Conservation (phyloP, 53 echinoderm and acorn worm genomes). For the Antedon mediterranea region DNA sequence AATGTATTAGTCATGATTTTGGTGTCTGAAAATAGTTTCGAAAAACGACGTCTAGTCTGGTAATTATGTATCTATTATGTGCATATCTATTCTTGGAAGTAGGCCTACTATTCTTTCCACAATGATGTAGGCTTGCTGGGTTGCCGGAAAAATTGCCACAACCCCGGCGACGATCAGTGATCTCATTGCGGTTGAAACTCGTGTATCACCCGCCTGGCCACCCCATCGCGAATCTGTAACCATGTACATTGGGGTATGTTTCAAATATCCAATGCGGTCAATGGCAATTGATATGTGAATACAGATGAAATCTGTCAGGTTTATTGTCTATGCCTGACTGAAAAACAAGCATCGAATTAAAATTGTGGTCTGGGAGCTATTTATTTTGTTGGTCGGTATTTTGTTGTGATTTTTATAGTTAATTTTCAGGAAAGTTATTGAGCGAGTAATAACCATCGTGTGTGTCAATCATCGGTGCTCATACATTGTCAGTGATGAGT, state of each 20-base stretch:
- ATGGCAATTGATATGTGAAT: neutral
- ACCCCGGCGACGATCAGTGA: neutral
- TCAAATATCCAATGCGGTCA: neutral
- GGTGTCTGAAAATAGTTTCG: neutral
- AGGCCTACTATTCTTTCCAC: neutral
- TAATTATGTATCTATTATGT: too few relatives aligned
- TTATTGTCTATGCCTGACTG: neutral
- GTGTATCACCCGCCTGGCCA: neutral
- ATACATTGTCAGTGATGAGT: neutral
- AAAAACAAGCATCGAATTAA: neutral
- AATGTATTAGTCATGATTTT: neutral
- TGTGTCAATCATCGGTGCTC: neutral
- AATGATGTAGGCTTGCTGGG: neutral
- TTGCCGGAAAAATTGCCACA: neutral
- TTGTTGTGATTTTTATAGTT: neutral
- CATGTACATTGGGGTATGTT: neutral
- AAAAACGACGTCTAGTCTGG: neutral
- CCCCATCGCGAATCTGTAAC: neutral
- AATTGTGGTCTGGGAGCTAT: neutral
- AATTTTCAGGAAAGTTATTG: neutral
- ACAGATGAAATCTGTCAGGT: neutral
- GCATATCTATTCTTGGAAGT: neutral
- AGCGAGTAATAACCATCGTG: neutral
- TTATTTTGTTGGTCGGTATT: neutral
- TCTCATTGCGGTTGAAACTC: neutral